phyloP scores from a whole-genome alignment of 1,140 invertebrate genomes.

The Bilobella aurantiaca region DNA sequence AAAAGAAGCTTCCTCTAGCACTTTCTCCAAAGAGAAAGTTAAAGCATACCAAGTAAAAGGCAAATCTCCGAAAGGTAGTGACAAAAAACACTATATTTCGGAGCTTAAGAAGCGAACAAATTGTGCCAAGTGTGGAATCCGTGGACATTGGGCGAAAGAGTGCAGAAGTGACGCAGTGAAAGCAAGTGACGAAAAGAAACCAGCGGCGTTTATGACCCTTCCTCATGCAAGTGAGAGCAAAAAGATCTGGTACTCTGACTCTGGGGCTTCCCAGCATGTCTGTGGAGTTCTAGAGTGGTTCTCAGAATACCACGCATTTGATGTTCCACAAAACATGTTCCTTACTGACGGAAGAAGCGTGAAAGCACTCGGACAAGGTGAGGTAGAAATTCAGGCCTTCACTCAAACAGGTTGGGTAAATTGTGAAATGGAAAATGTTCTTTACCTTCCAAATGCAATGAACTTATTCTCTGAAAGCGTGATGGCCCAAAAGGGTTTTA shows the following conservation, averaged over 20 bases:
- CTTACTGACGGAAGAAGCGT: neutral
- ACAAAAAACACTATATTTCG: too few relatives aligned
- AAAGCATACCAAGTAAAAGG: too few relatives aligned
- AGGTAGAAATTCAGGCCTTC: neutral
- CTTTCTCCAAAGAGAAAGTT: too few relatives aligned
- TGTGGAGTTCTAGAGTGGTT: neutral
- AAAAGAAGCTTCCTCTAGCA: too few relatives aligned
- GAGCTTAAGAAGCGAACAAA: slow-evolving; percentile 1
- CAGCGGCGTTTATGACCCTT: too few relatives aligned
- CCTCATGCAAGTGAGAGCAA: too few relatives aligned
- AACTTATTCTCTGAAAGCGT: slow-evolving; percentile 17
- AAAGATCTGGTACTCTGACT: slow-evolving; percentile 10
- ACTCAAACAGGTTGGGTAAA: neutral
- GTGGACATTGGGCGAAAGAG: neutral
- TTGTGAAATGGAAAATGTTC: neutral
- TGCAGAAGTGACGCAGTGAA: neutral
- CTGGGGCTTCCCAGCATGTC: slow-evolving; percentile 4
- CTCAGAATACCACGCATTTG: neutral
- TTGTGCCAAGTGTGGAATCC: neutral
- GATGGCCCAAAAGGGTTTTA: slow-evolving; percentile 11
- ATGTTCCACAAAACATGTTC: neutral
- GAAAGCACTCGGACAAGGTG: neutral
- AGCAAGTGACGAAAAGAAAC: neutral
- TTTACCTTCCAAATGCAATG: slow-evolving; percentile 7
- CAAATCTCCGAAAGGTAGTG: too few relatives aligned